Percentiles rank a stretch among this genome's conserved stretches.
These are phyloP conservation scores for Oedothorax gibbosus DNA, from an alignment of 1,140 invertebrate species.

Conservation along the genomic window DNA sequence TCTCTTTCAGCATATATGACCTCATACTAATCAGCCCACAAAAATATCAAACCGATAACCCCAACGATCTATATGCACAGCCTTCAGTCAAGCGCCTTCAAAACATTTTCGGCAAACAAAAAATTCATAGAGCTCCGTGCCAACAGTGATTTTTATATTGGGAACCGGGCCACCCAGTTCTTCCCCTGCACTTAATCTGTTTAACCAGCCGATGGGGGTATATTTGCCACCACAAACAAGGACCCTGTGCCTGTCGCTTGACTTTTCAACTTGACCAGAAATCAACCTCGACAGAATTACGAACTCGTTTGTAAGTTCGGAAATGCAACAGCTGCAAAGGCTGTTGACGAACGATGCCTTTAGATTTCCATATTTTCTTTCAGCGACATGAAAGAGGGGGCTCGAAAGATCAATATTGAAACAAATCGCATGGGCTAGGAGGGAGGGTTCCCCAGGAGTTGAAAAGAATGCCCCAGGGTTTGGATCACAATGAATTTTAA, in stretches of 20 bases:
- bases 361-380: constrained; percentile 53
- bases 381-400: constrained; percentile 27
- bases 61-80: neutral
- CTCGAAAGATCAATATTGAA: constrained; percentile 58
- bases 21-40: no score
- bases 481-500: constrained; percentile 7
- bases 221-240: constrained; percentile 59
- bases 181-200: constrained; percentile 41
- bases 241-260: constrained; percentile 39
- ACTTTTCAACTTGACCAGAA: constrained; percentile 51
- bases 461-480: neutral
- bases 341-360: constrained; percentile 47
- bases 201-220: constrained; percentile 49
- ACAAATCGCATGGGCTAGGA: constrained; percentile 44
- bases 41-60: no score
- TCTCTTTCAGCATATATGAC: no score
- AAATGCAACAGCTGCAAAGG: constrained; percentile 39
- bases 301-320: constrained; percentile 13
- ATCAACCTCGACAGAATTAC: constrained; percentile 41
- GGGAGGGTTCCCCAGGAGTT: constrained; percentile 1
- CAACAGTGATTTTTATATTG: constrained; percentile 24
- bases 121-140: neutral
- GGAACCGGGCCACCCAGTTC: constrained; percentile 38
- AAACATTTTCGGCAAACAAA: constrained; percentile 18
- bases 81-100: constrained; percentile 2